Conservation (phyloP, 2,113 vertebrate genomes). For the Crotalus horridus region DNA sequence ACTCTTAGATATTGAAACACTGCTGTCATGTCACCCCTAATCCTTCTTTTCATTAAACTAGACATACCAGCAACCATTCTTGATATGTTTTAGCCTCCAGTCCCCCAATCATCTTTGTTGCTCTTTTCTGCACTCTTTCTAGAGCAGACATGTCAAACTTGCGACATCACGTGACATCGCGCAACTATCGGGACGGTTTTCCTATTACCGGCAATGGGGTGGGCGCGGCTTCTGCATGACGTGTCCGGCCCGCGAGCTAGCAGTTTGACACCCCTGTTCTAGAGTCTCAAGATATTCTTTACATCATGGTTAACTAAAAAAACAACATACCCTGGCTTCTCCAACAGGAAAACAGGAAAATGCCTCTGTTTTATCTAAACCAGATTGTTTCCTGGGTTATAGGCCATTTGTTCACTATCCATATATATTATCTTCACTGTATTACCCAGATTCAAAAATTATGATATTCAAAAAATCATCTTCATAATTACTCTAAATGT, state of each 20-base stretch:
- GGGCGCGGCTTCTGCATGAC: no score
- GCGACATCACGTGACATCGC: no score
- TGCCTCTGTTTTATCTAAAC: background rate
- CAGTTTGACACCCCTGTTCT: no score
- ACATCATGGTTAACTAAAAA: background rate
- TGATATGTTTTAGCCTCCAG: background rate
- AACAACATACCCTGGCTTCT: background rate
- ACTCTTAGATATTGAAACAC: background rate
- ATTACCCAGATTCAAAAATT: background rate
- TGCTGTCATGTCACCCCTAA: background rate
- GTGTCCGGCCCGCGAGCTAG: no score
- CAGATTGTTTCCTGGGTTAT: background rate
- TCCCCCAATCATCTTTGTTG: background rate
- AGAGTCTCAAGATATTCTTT: background rate
- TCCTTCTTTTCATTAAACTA: background rate
- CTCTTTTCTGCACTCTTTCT: background rate
- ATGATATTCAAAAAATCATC: background rate
- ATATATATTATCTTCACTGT: background rate
- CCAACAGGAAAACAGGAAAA: background rate
- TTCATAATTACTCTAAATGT: constrained; percentile 22
- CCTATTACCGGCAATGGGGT: no score
- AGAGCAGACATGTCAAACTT: background rate
- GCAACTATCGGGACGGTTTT: no score
- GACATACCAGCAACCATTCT: background rate
- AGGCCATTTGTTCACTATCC: background rate